phyloP scores from a whole-genome alignment of 2,797 vertebrate genomes.

The Sciurus vulgaris region DNA sequence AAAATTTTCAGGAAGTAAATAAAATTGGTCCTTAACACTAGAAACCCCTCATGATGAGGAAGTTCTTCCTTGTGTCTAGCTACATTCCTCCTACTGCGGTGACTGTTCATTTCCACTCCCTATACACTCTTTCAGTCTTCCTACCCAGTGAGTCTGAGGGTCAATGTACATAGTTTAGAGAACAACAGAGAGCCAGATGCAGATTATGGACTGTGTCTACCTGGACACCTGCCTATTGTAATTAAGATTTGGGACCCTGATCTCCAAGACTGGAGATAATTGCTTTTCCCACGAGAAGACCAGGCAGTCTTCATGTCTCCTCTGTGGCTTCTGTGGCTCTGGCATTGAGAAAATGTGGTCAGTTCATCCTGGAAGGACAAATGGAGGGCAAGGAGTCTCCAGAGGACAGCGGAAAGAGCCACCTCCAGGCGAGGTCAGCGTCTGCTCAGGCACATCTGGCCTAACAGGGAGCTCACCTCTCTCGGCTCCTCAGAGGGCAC shows the following conservation, averaged over 20 bases:
- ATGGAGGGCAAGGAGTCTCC: not conserved
- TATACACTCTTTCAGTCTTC: not conserved
- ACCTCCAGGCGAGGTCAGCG: not conserved
- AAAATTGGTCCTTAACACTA: not conserved
- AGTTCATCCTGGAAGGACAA: not conserved
- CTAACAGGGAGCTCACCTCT: rapidly evolving
- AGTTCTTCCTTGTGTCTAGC: not conserved
- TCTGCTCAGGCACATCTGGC: not conserved
- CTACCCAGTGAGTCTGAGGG: not conserved
- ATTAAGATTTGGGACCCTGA: not conserved
- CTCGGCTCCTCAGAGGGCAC: not conserved
- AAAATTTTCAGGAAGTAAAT: not conserved
- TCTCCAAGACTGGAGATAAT: not conserved
- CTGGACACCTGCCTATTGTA: not conserved
- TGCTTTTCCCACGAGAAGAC: not conserved
- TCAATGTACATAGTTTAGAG: not conserved
- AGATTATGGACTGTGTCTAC: not conserved
- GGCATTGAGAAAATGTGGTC: not conserved
- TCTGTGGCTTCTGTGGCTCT: not conserved
- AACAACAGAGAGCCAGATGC: not conserved
- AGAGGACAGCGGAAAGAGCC: not conserved
- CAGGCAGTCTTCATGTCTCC: not conserved
- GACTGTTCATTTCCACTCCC: not conserved
- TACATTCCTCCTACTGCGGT: not conserved
- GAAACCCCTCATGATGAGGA: not conserved